Percentiles rank a stretch among this genome's conserved stretches.
Evolutionary conservation across 2,113 vertebrate species (phyloP).

Genomic region (Hirundichthys speculiger): DNA sequence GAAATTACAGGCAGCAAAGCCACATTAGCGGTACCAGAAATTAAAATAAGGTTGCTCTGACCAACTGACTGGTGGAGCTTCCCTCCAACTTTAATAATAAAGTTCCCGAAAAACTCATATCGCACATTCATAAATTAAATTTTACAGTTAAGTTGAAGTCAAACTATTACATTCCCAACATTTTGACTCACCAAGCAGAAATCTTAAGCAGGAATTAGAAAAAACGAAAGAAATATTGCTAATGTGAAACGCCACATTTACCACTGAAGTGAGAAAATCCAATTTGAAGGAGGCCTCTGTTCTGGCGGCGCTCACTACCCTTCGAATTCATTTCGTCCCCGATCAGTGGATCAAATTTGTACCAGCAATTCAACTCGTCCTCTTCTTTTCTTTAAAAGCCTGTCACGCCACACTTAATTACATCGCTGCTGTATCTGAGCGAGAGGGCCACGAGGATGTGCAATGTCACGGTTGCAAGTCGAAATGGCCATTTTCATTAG

Average conservation of each 20-base stretch:
- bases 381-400: constrained; percentile 69
- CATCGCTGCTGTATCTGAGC: constrained; percentile 55
- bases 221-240: constrained; percentile 50
- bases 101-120: constrained; percentile 26
- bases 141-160: constrained; percentile 41
- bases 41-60: too few relatives aligned
- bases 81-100: constrained; percentile 18
- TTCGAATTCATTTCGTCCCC: constrained; percentile 64
- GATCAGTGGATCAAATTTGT: constrained; percentile 76
- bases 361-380: constrained; percentile 70
- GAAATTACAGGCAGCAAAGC: too few relatives aligned
- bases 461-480: constrained; percentile 70
- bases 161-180: constrained; percentile 43
- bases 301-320: constrained; percentile 51
- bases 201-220: constrained; percentile 54
- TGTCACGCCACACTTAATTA: constrained; percentile 76
- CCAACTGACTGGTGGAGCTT: background rate
- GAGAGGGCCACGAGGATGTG: constrained; percentile 64
- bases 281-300: constrained; percentile 68
- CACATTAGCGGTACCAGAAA: too few relatives aligned
- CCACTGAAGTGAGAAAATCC: constrained; percentile 70
- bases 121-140: constrained; percentile 28
- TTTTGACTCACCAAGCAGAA: constrained; percentile 65
- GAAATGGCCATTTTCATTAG: constrained; percentile 75
- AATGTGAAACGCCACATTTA: constrained; percentile 65